Conservation (phyloP, 1,140 invertebrate genomes). For the Cydia fagiglandana region DNA sequence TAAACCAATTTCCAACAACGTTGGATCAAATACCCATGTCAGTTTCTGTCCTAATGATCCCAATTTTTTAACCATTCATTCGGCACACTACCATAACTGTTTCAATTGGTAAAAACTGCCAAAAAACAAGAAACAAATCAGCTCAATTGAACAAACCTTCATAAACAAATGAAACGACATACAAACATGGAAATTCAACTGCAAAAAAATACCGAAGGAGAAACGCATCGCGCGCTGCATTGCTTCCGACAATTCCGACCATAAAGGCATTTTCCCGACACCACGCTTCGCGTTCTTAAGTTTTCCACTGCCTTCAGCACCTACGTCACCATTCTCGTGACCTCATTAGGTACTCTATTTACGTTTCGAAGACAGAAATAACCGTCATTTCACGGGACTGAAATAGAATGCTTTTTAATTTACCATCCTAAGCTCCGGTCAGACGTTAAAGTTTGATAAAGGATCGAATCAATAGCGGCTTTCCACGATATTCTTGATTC, state of each 20-base stretch:
- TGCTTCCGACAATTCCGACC: background rate
- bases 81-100: too few relatives aligned
- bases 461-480: background rate
- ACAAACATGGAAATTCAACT: background rate
- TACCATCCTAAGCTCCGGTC: background rate
- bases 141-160: too few relatives aligned
- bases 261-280: slow-evolving; percentile 13
- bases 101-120: too few relatives aligned
- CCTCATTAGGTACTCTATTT: background rate
- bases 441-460: background rate
- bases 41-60: background rate
- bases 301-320: background rate
- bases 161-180: background rate
- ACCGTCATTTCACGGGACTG: slow-evolving; percentile 7
- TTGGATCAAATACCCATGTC: background rate
- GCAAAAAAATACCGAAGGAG: background rate
- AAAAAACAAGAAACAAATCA: too few relatives aligned
- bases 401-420: slow-evolving; percentile 29
- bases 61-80: background rate
- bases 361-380: slow-evolving; percentile 7
- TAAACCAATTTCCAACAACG: background rate
- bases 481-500: slow-evolving; percentile 3
- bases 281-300: background rate
- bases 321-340: slow-evolving; percentile 15
- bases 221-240: background rate